Evolutionary conservation across 2,888 invertebrate species (phyloP), one percentile per base, ranked within the genome.

Genomic region (Terebella lapidaria): DNA sequence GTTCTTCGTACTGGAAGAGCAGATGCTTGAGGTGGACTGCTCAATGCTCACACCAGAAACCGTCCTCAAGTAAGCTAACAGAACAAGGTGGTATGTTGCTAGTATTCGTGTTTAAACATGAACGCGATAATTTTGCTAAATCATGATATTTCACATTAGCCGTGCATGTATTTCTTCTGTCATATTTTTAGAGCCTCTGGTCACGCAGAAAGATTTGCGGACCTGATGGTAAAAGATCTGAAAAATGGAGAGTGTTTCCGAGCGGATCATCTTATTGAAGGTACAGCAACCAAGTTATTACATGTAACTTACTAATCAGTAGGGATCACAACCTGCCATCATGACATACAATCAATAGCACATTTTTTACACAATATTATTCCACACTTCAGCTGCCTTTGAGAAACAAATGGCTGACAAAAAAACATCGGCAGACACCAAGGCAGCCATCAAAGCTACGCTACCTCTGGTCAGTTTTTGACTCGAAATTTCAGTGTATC

Each of bases 1-100:
- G 71, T 93, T 91, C 81, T 99, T 99, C 78, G 89, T 99, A 25
- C 85, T 97, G 18, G 94, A 96, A 76, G 99, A 99, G 78, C 92
- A 94, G 80, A 97, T 99, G 96, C 83, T 99, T 58, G 97, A 99
- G 82, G 95, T 99, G 3, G 96, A 97, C 78, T 96, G 96, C 77
- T 94, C 96, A 1, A 91, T 97, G 78, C 82, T 99, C 56, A 99
- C 99, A 0, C 99, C 97, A 0, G 99, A 99, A 78, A 87, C 91
- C 15, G 97, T 99, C 1, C 84, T 99, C 10, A 95, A 94, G 87
- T 87, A 72, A 67, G 75, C 46, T 60, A 10, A n/a, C 5, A 15
- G 10, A 15, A 35, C n/a, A 15, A 15, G 10, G 10, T 35, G 42
- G 10, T 35, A 15, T 35, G 42, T 10, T 15, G 42, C 42, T 15